Evolutionary conservation across 2,888 invertebrate genomes (phyloP).

Genomic region (Phyllotreta striolata): DNA sequence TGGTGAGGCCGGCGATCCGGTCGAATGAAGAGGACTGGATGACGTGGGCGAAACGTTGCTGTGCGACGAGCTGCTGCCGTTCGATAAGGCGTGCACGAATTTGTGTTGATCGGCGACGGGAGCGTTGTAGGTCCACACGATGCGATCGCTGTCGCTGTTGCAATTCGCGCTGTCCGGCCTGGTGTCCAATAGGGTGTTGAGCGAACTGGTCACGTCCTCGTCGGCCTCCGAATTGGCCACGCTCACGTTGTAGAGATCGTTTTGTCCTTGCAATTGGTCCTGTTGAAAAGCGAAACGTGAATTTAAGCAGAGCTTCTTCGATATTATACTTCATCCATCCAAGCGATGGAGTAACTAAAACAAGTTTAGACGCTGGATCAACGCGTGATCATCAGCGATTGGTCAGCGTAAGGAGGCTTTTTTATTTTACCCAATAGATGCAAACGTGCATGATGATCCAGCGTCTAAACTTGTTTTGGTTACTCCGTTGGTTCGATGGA

Average conservation of each 20-base stretch:
- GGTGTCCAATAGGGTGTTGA: constrained; percentile 87
- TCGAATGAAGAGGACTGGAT: constrained; percentile 71
- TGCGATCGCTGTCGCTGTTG: constrained; percentile 62
- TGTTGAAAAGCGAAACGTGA: constrained; percentile 8
- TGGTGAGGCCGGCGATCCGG: constrained; percentile 77
- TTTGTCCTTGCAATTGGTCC: constrained; percentile 87
- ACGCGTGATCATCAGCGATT: too few species aligned
- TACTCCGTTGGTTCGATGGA: too few species aligned
- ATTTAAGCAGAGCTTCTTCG: background rate
- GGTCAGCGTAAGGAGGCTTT: too few species aligned
- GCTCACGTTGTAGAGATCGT: constrained; percentile 74
- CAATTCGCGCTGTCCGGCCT: constrained; percentile 54
- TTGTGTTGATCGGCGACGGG: constrained; percentile 68
- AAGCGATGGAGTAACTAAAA: too few species aligned
- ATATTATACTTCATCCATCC: too few species aligned
- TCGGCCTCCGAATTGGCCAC: constrained; percentile 91
- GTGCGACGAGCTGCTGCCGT: constrained; percentile 67
- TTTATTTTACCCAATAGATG: too few species aligned
- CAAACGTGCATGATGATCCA: too few species aligned
- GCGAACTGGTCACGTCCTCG: constrained; percentile 92
- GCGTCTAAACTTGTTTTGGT: too few species aligned
- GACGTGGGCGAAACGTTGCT: constrained; percentile 79
- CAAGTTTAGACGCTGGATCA: too few species aligned
- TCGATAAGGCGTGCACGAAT: constrained; percentile 67
- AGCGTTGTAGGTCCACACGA: constrained; percentile 93